Conservation (phyloP, 2,888 invertebrate genomes). For the Odontothrips loti region DNA sequence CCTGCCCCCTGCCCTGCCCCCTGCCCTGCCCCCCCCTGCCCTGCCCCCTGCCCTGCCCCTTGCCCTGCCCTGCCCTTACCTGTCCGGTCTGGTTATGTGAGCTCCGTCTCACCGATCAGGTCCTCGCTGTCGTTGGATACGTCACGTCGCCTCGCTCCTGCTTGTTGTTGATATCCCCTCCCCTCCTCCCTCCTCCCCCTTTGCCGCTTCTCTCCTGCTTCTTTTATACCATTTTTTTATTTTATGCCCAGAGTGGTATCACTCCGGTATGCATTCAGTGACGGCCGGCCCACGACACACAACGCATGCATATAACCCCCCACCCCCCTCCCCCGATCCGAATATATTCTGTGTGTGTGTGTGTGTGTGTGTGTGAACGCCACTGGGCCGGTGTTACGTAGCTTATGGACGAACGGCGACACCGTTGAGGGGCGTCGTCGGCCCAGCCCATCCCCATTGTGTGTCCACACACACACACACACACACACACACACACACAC, state of each 20-base stretch:
- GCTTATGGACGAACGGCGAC: not conserved
- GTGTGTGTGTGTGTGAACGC: not conserved
- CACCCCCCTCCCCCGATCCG: not conserved
- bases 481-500: too few species aligned
- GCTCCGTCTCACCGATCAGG: not conserved
- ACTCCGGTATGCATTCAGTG: not conserved
- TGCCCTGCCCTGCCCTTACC: not conserved
- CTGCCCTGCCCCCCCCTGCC: not conserved
- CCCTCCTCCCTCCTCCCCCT: not conserved
- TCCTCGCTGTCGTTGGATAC: not conserved
- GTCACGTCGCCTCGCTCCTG: conserved; percentile 4
- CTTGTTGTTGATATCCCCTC: conserved; percentile 3
- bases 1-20: not conserved
- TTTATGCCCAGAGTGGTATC: not conserved
- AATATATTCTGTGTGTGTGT: not conserved
- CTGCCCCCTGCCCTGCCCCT: not conserved
- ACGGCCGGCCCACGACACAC: not conserved
- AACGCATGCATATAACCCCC: not conserved
- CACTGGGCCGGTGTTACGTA: too few species aligned
- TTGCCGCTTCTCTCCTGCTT: not conserved
- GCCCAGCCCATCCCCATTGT: too few species aligned
- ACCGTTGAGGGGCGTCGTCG: not conserved
- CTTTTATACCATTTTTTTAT: not conserved
- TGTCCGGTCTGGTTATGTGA: not conserved
- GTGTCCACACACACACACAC: too few species aligned